Conservation (phyloP, 1,140 invertebrate genomes). For the Amphibalanus amphitrite region DNA sequence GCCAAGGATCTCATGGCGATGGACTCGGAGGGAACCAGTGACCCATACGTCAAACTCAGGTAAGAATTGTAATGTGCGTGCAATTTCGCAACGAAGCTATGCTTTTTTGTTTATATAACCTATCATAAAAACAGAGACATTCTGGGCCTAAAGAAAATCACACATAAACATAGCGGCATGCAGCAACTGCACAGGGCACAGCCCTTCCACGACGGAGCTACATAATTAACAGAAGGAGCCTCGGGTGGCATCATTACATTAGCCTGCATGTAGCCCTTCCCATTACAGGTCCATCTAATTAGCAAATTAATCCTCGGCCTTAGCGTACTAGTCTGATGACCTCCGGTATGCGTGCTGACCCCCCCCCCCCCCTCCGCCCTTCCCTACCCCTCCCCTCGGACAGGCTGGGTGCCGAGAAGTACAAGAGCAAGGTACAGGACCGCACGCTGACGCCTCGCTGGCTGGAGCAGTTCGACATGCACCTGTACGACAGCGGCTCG, state of each 20-base stretch:
- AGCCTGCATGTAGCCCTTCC: neutral
- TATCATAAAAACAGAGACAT: too few species aligned
- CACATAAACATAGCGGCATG: too few species aligned
- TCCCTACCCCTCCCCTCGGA: too few species aligned
- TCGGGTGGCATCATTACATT: too few species aligned
- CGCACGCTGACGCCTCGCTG: conserved; percentile 57
- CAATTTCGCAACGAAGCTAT: too few species aligned
- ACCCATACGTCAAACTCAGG: conserved; percentile 95
- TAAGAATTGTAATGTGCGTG: conserved; percentile 24
- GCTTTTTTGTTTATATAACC: too few species aligned
- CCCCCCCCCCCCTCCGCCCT: too few species aligned
- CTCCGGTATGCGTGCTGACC: neutral
- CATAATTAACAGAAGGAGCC: neutral
- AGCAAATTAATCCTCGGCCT: too few species aligned
- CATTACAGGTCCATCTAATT: neutral
- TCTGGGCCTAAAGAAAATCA: too few species aligned
- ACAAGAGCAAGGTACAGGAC: conserved; percentile 84
- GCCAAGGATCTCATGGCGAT: conserved; percentile 75
- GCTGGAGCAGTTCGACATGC: conserved; percentile 94
- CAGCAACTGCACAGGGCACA: too few species aligned
- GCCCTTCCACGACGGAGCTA: neutral
- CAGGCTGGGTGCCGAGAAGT: conserved; percentile 91
- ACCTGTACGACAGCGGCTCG: conserved; percentile 76
- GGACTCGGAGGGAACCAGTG: conserved; percentile 74
- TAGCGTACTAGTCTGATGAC: neutral